Conservation (phyloP, 2,888 invertebrate species). For the Coleophora deauratella region DNA sequence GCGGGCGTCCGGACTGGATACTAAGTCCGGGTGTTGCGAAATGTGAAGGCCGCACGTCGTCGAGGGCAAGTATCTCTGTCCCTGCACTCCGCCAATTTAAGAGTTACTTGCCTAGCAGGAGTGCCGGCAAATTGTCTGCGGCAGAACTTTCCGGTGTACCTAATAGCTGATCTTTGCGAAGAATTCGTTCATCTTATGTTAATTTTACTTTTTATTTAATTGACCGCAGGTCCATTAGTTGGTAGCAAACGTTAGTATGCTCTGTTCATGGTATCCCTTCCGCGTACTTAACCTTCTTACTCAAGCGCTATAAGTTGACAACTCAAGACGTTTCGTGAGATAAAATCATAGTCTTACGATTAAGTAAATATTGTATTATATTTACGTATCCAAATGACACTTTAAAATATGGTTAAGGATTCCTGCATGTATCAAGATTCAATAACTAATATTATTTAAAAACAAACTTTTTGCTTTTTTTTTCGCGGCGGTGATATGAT, state of each 20-base stretch:
- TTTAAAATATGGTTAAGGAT: not conserved
- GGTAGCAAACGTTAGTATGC: too few species aligned
- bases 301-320: constrained; percentile 21
- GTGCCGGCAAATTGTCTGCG: not conserved
- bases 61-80: constrained; percentile 55
- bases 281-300: constrained; percentile 36
- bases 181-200: too few species aligned
- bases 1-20: constrained; percentile 47
- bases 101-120: constrained; percentile 25
- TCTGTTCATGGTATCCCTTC: constrained; percentile 21
- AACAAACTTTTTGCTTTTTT: too few species aligned
- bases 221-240: too few species aligned
- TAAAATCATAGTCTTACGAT: constrained; percentile 13
- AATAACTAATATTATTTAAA: too few species aligned
- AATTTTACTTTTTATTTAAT: too few species aligned
- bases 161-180: too few species aligned
- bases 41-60: constrained; percentile 67
- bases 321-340: constrained; percentile 16
- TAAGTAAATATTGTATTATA: constrained; percentile 9
- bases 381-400: constrained; percentile 8
- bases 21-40: constrained; percentile 70
- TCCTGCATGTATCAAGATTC: too few species aligned
- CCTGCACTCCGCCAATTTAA: constrained; percentile 67
- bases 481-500: too few species aligned
- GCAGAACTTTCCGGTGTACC: too few species aligned